Conservation (phyloP, 2,888 invertebrate genomes). For the Pelosia muscerda region DNA sequence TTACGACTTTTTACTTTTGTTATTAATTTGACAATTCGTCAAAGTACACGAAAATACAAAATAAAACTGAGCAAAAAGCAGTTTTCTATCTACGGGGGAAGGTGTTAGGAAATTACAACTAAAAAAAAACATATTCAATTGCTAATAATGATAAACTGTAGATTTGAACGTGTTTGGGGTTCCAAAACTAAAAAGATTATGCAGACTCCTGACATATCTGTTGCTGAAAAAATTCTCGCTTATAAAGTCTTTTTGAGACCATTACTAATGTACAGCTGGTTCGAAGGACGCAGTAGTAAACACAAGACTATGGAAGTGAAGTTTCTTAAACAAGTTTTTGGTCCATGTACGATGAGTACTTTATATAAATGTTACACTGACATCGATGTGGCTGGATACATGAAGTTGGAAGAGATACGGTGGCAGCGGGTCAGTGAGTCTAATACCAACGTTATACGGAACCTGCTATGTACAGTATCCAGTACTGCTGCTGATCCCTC, state of each 20-base stretch:
- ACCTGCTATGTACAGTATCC: slow-evolving; percentile 46
- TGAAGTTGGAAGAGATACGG: slow-evolving; percentile 58
- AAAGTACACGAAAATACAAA: not conserved
- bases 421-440: slow-evolving; percentile 56
- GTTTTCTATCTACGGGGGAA: not conserved
- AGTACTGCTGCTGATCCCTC: slow-evolving; percentile 42
- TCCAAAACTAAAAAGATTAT: slow-evolving; percentile 49
- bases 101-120: not conserved
- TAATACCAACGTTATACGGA: slow-evolving; percentile 38
- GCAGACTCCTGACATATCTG: slow-evolving; percentile 43
- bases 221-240: slow-evolving; percentile 56
- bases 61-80: not conserved
- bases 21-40: not conserved
- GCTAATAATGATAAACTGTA: slow-evolving; percentile 7
- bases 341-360: slow-evolving; percentile 20
- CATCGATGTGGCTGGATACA: slow-evolving; percentile 55
- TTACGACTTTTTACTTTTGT: not conserved
- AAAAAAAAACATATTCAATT: not conserved
- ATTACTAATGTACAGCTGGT: slow-evolving; percentile 63
- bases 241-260: slow-evolving; percentile 70
- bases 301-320: slow-evolving; percentile 58
- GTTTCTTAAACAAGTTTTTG: slow-evolving; percentile 59
- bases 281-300: slow-evolving; percentile 33
- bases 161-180: slow-evolving; percentile 29
- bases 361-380: slow-evolving; percentile 61